phyloP scores from a whole-genome alignment of 2,113 vertebrate species.

The Regulus satrapa region DNA sequence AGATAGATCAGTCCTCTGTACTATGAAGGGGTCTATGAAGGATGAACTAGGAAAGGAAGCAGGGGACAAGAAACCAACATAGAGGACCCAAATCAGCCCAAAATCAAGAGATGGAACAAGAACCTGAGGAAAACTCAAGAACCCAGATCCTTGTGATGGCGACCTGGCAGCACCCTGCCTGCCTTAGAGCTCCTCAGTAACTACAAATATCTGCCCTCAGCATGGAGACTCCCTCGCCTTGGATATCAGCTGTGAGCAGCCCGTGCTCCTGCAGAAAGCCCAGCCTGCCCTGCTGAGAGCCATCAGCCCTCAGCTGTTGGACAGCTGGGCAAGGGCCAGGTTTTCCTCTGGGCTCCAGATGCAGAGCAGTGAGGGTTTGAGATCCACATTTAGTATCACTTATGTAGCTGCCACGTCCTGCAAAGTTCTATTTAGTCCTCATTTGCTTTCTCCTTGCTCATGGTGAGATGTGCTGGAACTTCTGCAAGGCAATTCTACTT shows the following conservation, averaged over 20 bases:
- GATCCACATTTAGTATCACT: not conserved
- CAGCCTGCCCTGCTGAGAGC: not conserved
- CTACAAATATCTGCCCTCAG: not conserved
- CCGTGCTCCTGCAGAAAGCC: not conserved
- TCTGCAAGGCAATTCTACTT: not conserved
- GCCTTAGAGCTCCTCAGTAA: not conserved
- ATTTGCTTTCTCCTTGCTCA: not conserved
- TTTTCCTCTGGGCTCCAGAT: not conserved
- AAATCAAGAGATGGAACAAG: not conserved
- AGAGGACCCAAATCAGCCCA: not conserved
- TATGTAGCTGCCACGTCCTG: not conserved
- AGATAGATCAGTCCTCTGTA: not conserved
- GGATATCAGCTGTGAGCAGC: not conserved
- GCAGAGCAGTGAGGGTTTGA: not conserved
- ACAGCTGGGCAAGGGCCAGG: not conserved
- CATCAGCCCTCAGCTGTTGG: not conserved
- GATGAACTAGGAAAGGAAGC: not conserved
- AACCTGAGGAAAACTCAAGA: not conserved
- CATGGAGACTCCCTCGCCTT: fast-evolving
- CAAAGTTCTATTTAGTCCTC: not conserved
- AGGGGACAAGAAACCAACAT: not conserved
- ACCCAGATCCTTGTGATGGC: not conserved
- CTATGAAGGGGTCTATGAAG: not conserved
- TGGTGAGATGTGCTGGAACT: not conserved
- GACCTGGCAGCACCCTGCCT: not conserved